These are phyloP conservation scores for Drosophila auraria DNA, from an alignment of 1,140 invertebrate genomes.

Conservation along the genomic window DNA sequence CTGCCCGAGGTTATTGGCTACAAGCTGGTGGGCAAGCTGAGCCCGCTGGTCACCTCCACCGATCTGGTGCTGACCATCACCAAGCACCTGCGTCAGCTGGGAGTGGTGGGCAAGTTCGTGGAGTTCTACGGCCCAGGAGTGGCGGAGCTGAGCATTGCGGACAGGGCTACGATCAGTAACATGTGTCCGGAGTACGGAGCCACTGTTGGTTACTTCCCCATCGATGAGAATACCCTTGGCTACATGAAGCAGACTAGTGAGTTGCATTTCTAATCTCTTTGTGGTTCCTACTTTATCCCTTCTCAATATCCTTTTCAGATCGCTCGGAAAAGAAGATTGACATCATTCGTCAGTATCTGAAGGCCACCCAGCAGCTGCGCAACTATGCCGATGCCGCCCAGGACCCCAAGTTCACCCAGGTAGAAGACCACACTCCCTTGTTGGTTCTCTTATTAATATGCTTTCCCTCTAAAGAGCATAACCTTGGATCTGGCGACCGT, in stretches of 20 bases:
- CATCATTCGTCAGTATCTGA: slow-evolving; percentile 94
- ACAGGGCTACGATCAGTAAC: slow-evolving; percentile 97
- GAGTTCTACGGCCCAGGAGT: slow-evolving; percentile 99
- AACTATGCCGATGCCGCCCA: slow-evolving; percentile 92
- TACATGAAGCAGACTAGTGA: slow-evolving; percentile 96
- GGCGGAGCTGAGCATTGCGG: slow-evolving; percentile 95
- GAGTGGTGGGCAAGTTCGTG: slow-evolving; percentile 99
- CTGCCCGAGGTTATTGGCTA: slow-evolving; percentile 98
- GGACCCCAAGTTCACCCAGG: slow-evolving; percentile 95
- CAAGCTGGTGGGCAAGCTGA: slow-evolving; percentile 92
- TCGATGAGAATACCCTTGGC: slow-evolving; percentile 93
- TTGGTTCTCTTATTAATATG: not conserved
- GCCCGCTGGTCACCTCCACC: slow-evolving; percentile 96
- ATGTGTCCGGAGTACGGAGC: slow-evolving; percentile 99
- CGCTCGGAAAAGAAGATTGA: slow-evolving; percentile 93
- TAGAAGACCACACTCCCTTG: slow-evolving; percentile 35
- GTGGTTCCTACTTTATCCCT: not conserved
- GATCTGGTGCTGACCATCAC: slow-evolving; percentile 99
- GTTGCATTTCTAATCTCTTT: slow-evolving; percentile 3
- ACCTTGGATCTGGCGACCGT: slow-evolving; percentile 95
- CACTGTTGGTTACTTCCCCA: slow-evolving; percentile 98
- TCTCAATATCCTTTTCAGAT: slow-evolving; percentile 87
- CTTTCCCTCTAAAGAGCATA: slow-evolving; percentile 87
- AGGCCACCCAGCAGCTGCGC: slow-evolving; percentile 92
- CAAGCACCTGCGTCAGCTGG: slow-evolving; percentile 96